Percentiles rank a stretch among this genome's conserved stretches.
Evolutionary conservation across 1,140 invertebrate genomes (phyloP).

Genomic region (Stratiolaelaps scimitus): DNA sequence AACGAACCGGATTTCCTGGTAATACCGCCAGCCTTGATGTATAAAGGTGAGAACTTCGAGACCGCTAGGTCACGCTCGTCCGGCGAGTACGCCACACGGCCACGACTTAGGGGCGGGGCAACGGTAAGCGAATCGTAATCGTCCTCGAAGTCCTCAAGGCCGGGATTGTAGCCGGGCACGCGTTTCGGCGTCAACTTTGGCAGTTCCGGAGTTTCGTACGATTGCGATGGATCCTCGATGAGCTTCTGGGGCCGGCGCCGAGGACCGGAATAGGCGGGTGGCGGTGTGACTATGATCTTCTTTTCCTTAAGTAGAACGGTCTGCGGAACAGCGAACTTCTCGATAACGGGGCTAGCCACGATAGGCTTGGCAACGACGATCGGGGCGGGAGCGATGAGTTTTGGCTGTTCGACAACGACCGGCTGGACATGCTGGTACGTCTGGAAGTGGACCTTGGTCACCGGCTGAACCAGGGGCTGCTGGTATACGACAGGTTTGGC

Average conservation of each 20-base stretch:
- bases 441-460: neutral
- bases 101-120: neutral
- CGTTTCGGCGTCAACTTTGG: neutral
- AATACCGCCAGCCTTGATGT: neutral
- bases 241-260: constrained; percentile 8
- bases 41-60: too few species aligned
- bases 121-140: neutral
- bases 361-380: neutral
- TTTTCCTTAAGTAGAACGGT: neutral
- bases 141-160: constrained; percentile 21
- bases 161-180: constrained; percentile 7
- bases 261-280: neutral
- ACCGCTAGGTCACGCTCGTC: neutral
- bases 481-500: neutral
- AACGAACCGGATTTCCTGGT: constrained; percentile 21
- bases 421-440: constrained; percentile 4
- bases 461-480: neutral
- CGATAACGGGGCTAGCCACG: neutral
- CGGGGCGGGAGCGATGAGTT: neutral
- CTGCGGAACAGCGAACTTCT: constrained; percentile 6
- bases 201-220: constrained; percentile 11
- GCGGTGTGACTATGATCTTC: constrained; percentile 19
- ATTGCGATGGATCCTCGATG: constrained; percentile 23
- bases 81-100: constrained; percentile 13
- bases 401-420: neutral